These are phyloP conservation scores for Diploptera punctata DNA, from an alignment of 2,888 invertebrate genomes.

Conservation along the genomic window DNA sequence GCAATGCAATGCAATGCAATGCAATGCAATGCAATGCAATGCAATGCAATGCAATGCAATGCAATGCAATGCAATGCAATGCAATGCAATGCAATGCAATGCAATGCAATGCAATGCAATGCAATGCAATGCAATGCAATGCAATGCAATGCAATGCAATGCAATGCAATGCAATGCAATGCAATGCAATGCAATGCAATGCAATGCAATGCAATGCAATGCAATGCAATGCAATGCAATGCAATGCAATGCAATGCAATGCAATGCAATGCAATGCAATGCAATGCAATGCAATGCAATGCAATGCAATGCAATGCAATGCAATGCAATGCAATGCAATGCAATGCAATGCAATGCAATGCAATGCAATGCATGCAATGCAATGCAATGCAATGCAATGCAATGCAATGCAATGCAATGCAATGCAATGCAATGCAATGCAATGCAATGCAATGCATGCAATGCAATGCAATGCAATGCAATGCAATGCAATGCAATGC, in stretches of 20 bases:
- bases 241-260: not conserved
- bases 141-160: not conserved
- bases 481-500: not conserved
- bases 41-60: not conserved
- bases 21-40: not conserved
- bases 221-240: not conserved
- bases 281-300: not conserved
- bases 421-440: not conserved
- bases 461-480: not conserved
- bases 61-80: not conserved
- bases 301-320: not conserved
- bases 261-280: not conserved
- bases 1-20: not conserved
- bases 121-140: not conserved
- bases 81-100: not conserved
- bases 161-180: not conserved
- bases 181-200: not conserved
- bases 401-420: not conserved
- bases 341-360: not conserved
- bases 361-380: too few species aligned
- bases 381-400: not conserved
- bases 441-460: not conserved
- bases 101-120: not conserved
- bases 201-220: not conserved
- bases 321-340: not conserved